Conservation (phyloP, 2,113 vertebrate species). For the Dipodomys merriami region DNA sequence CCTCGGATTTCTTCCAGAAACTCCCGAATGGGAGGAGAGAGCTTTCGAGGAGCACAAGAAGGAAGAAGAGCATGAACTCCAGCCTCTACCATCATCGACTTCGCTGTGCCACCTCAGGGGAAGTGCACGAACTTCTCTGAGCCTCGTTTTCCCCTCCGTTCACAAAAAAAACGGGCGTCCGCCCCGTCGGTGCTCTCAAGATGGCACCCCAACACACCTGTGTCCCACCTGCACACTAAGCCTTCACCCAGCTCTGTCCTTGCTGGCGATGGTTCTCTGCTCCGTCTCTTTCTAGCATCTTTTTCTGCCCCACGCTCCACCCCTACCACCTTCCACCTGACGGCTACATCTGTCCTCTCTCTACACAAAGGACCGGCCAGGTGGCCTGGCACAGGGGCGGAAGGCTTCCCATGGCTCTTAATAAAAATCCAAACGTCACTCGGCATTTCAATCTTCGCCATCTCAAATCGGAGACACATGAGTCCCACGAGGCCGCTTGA, state of each 20-base stretch:
- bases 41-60: not conserved
- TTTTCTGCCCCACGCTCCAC: not conserved
- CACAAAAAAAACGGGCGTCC: not conserved
- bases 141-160: not conserved
- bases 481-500: not conserved
- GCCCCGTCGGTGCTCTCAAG: not conserved
- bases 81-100: not conserved
- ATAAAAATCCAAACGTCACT: conserved; percentile 22
- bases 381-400: too few species aligned
- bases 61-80: not conserved
- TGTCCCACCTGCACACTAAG: not conserved
- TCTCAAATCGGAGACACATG: too few species aligned
- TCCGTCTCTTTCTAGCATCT: not conserved
- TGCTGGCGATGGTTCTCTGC: not conserved
- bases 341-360: not conserved
- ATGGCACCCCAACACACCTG: not conserved
- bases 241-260: not conserved
- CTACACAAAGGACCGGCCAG: too few species aligned
- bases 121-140: not conserved
- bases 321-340: not conserved
- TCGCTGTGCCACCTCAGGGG: not conserved
- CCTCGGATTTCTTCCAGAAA: not conserved
- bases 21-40: not conserved
- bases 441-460: conserved; percentile 38
- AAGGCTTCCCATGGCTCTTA: too few species aligned